Conservation (phyloP, 2,113 vertebrate species). For the Semnopithecus entellus region DNA sequence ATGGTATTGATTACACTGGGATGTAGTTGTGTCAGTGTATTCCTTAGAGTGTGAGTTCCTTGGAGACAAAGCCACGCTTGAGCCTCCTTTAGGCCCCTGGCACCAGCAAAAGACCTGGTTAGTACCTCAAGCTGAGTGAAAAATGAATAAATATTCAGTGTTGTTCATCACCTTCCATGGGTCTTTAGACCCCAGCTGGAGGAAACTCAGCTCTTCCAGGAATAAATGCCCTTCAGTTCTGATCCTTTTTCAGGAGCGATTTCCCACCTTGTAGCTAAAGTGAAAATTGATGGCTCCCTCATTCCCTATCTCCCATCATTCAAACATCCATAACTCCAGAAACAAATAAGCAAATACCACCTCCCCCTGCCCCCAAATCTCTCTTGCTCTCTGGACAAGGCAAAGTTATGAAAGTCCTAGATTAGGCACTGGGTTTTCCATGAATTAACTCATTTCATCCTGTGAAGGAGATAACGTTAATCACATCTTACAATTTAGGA, state of each 20-base stretch:
- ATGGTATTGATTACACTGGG: not conserved
- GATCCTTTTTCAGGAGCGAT: not conserved
- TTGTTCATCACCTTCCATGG: not conserved
- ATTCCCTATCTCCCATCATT: not conserved
- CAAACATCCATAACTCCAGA: not conserved
- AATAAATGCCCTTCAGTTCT: not conserved
- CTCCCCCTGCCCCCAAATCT: not conserved
- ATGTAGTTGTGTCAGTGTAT: not conserved
- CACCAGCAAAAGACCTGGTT: not conserved
- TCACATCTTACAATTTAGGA: not conserved
- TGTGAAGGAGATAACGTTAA: not conserved
- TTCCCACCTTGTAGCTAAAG: not conserved
- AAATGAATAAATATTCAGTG: not conserved
- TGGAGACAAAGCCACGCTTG: not conserved
- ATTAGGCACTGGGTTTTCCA: not conserved
- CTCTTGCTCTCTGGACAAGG: not conserved
- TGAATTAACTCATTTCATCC: not conserved
- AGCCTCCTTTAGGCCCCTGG: not conserved
- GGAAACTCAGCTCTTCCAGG: not conserved
- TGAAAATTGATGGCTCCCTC: not conserved
- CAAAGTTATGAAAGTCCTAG: not conserved
- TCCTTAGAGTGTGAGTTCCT: not conserved
- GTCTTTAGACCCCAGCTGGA: not conserved
- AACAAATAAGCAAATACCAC: not conserved
- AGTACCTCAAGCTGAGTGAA: not conserved